Conservation (phyloP, 2,113 vertebrate genomes). For the Empidonax traillii region DNA sequence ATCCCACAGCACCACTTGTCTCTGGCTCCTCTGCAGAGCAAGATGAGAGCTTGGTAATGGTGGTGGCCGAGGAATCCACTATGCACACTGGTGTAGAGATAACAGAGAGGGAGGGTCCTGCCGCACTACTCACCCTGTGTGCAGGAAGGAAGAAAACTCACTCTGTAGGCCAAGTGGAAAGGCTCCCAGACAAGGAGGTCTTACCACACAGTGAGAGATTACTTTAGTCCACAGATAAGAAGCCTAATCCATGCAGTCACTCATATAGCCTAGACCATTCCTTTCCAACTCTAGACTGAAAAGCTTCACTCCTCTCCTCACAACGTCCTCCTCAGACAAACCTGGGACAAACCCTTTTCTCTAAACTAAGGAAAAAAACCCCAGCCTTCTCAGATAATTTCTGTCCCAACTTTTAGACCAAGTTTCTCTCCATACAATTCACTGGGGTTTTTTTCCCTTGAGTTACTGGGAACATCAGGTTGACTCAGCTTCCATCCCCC, state of each 20-base stretch:
- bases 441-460: accelerated
- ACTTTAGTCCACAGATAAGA: not conserved
- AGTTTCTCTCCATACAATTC: not conserved
- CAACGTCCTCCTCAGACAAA: not conserved
- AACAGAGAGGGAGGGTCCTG: not conserved
- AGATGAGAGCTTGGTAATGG: not conserved
- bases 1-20: not conserved
- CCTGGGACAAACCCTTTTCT: not conserved
- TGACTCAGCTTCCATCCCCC: not conserved
- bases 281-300: not conserved
- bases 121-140: accelerated
- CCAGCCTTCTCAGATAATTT: not conserved
- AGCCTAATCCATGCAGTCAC: not conserved
- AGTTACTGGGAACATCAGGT: not conserved
- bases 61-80: not conserved
- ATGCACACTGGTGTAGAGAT: accelerated
- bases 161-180: not conserved
- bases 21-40: not conserved
- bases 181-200: not conserved
- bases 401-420: not conserved
- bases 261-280: accelerated
- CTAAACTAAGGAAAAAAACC: accelerated
- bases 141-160: not conserved
- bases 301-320: not conserved
- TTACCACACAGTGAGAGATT: not conserved